A percentile compares a stretch with the other conserved stretches of the same genome.
These are phyloP conservation scores for Smittia sp. DNA, from an alignment of 2,888 invertebrate species.

Conservation along the genomic window DNA sequence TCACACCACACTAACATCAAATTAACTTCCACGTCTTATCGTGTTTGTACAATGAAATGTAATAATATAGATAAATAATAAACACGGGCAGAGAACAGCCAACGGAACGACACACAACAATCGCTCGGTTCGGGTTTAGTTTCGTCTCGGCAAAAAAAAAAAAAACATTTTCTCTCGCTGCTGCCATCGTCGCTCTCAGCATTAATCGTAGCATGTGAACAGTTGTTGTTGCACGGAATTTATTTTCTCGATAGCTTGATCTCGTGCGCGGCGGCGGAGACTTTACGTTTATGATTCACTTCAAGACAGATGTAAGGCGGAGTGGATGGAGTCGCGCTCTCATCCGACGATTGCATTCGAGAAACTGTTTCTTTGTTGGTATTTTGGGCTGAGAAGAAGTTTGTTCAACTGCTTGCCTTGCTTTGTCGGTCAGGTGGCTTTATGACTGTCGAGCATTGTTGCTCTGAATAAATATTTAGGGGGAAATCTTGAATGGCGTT, in stretches of 20 bases:
- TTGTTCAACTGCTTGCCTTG: constrained; percentile 12
- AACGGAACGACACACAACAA: neutral
- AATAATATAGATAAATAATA: constrained; percentile 36
- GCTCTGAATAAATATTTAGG: neutral
- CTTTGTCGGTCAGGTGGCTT: constrained; percentile 4
- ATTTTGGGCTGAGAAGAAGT: neutral
- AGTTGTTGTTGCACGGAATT: constrained; percentile 3
- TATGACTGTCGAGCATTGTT: neutral
- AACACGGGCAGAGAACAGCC: constrained; percentile 2
- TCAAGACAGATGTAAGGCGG: constrained; percentile 23
- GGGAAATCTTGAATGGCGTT: neutral
- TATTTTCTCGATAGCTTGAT: constrained; percentile 15
- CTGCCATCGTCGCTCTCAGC: neutral
- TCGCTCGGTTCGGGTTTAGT: neutral
- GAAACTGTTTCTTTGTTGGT: constrained; percentile 1
- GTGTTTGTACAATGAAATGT: constrained; percentile 20
- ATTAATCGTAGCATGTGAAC: neutral
- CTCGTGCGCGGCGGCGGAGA: constrained; percentile 20
- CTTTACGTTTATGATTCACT: constrained; percentile 23
- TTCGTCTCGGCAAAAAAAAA: neutral
- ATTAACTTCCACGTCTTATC: constrained; percentile 22
- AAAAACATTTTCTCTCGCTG: neutral
- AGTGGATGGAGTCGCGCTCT: neutral
- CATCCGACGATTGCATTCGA: constrained; percentile 7
- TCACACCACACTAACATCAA: constrained; percentile 27